Base-by-base conservation (phyloP, 1,140 invertebrate genomes). In the Aphidius ervi region DNA sequence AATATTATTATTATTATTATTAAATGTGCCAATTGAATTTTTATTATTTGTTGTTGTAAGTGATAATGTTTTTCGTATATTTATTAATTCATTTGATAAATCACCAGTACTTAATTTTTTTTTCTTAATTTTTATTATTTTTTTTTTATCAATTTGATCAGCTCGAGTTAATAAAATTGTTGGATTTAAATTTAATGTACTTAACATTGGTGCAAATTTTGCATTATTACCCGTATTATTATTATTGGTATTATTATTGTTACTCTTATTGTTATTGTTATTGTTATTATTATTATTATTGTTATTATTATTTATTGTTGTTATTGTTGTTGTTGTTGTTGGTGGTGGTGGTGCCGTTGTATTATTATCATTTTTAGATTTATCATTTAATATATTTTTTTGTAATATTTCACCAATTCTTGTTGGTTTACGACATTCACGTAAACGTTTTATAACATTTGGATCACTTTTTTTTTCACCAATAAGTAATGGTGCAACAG, bases 371-470 rank as follows among this genome's bases (percentile, higher is more conserved):
- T 31, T 31, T 71, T 69, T 65, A 39, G 42, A 57, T 43, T 63
- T 71, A 23, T 76, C 76, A 40, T 69, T 73, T 41, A 74, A 40
- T 16, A 72, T 47, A 65, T 70, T 70, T 48, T 68, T 74, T 45
- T 68, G 68, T 52, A 65, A 31, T 57, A 71, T 66, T 40, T 68
- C 68, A 3, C 65, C 63, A 5, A 68, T 67, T n/a, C 67, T 65
- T 45, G 72, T 77, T 6, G 76, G 71, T 10, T 78, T 79, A 65
- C 84, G 72, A 61, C 83, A 86, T 77, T 83, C 82, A 50, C 84
- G 71, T 40, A 86, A 65, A 4, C 81, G 77, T 67, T 85, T 84
- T 2, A 85, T 69, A 5, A 84, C 82, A 3, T 79, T 77, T 5
- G 83, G 83, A 68, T 85, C 83, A 57, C 82, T 83, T 20, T 74